Evolutionary conservation across 2,797 vertebrate species (phyloP), one percentile per base, ranked within the genome.

Genomic region (Morelia viridis): DNA sequence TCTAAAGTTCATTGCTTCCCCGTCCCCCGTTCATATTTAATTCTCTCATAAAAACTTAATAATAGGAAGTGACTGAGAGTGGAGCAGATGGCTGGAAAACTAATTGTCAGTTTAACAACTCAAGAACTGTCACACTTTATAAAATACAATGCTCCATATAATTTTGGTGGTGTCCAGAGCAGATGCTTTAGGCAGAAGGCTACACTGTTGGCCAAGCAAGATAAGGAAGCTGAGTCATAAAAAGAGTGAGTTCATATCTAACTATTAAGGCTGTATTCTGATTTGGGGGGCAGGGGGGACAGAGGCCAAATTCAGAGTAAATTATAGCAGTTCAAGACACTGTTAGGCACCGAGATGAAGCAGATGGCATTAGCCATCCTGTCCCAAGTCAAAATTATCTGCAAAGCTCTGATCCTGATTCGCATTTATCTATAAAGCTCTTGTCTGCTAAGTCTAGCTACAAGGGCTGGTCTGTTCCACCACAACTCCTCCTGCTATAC

Each of bases 151-250:
- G 71, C 71, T 46, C 35, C 71, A 1, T 80, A 46, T 80, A 46
- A 80, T 46, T 80, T 11, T 80, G 41, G 71, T 80, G 71, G 71
- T 80, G 41, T 80, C 71, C 71, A 80, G 35, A 80, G 71, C 71
- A 80, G 71, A 80, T 80, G 71, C 71, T 80, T 80, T 41, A 80
- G 71, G 71, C 71, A 80, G 71, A 80, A 80, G 71, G 71, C 71
- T 46, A 80, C 9, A 4, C 22, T 46, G 19, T 80, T 80, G 41
- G 71, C 71, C 71, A 80, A 46, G 41, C 71, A 80, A 80, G 71
- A 80, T 46, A 80, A 80, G 71, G 94, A 94, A 91, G 92, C 90
- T 89, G 71, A 80, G 19, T 80, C 71, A 80, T 46, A 24, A 46
- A 46, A 80, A 80, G 41, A 46, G 19, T 46, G 71, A 46, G 3